These are phyloP conservation scores for Chionodraco myersi DNA, from an alignment of 2,113 vertebrate genomes.

Conservation along the genomic window DNA sequence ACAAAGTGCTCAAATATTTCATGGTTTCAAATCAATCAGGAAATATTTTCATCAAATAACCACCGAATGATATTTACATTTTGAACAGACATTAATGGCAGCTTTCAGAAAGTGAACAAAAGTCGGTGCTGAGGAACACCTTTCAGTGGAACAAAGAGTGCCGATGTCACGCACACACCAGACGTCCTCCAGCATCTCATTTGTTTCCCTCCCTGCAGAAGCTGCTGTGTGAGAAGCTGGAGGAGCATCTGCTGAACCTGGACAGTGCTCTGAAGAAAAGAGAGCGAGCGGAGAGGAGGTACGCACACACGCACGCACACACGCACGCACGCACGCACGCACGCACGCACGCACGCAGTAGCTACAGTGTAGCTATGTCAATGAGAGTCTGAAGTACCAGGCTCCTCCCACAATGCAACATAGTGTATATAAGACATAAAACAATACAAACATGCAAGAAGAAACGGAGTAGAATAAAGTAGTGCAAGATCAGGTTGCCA, in stretches of 20 bases:
- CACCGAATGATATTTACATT: neutral
- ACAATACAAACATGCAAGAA: too few species aligned
- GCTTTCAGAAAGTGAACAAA: too few species aligned
- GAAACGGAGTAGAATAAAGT: too few species aligned
- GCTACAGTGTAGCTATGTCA: too few species aligned
- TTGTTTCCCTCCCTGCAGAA: constrained; percentile 83
- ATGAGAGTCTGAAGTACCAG: too few species aligned
- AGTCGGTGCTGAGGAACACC: neutral
- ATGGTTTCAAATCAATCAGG: neutral
- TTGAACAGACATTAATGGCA: too few species aligned
- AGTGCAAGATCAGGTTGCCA: too few species aligned
- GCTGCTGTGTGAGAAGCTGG: constrained; percentile 95
- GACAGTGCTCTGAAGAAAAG: constrained; percentile 96
- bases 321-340: neutral
- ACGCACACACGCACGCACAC: constrained; percentile 28
- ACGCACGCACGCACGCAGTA: too few species aligned
- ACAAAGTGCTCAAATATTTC: neutral
- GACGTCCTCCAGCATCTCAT: neutral
- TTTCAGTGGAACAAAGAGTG: neutral
- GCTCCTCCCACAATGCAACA: too few species aligned
- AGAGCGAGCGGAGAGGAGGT: constrained; percentile 96
- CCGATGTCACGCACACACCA: neutral
- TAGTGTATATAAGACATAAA: too few species aligned
- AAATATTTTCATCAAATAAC: neutral
- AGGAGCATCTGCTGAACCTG: constrained; percentile 94